phyloP scores from a whole-genome alignment of 1,140 invertebrate species.

The Whitmania pigra region DNA sequence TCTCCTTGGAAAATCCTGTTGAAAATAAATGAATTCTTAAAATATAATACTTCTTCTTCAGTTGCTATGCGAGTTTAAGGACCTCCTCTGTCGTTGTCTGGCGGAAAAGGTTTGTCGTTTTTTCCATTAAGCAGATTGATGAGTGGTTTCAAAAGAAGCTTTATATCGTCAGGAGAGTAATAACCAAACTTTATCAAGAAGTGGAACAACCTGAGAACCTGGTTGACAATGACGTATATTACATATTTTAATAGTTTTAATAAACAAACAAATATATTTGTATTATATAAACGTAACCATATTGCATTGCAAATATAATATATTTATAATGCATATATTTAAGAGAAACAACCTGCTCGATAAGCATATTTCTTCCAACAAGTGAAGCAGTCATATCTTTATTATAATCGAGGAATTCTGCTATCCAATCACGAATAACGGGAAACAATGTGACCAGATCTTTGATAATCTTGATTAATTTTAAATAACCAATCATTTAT shows the following conservation, averaged over 20 bases:
- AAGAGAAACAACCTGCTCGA: conserved; percentile 31
- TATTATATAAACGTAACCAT: too few species aligned
- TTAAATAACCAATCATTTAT: conserved; percentile 10
- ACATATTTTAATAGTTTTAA: too few species aligned
- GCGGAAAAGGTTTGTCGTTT: conserved; percentile 25
- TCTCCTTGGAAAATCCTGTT: conserved; percentile 29
- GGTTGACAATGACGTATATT: background rate
- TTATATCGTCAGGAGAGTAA: conserved; percentile 25
- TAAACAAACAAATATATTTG: too few species aligned
- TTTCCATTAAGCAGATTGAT: conserved; percentile 26
- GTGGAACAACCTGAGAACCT: conserved; percentile 25
- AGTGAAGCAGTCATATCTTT: conserved; percentile 38
- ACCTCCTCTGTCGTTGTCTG: conserved; percentile 25
- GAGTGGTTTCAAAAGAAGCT: conserved; percentile 20
- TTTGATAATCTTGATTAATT: conserved; percentile 26
- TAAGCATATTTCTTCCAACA: conserved; percentile 38
- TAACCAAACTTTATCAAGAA: conserved; percentile 27
- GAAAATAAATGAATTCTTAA: background rate
- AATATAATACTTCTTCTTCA: background rate
- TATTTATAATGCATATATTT: too few species aligned
- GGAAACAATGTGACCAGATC: conserved; percentile 27
- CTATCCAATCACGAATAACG: conserved; percentile 37
- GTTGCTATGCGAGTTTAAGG: background rate
- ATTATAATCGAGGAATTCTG: conserved; percentile 35
- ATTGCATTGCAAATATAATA: too few species aligned